Conservation (phyloP, 1,140 invertebrate genomes). For the Calycopis cecrops region DNA sequence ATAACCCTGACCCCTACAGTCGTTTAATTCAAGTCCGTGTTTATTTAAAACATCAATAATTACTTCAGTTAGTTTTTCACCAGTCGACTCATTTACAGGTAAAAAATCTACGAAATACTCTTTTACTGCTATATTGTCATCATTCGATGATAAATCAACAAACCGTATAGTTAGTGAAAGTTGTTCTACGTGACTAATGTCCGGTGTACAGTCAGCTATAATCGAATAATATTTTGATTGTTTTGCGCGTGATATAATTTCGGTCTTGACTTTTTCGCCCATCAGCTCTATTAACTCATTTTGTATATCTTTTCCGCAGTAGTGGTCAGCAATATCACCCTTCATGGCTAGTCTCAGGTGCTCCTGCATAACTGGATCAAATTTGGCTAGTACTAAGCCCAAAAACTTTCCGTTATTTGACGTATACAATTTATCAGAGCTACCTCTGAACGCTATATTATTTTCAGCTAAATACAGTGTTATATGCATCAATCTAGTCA, state of each 20-base stretch:
- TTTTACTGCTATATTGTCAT: conserved; percentile 31
- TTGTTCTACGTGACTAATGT: conserved; percentile 31
- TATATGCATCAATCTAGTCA: conserved; percentile 20
- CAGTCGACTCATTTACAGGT: conserved; percentile 31
- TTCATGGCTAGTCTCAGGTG: conserved; percentile 23
- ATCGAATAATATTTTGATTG: conserved; percentile 33
- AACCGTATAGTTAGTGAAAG: conserved; percentile 32
- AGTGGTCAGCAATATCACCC: conserved; percentile 30
- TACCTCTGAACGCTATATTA: conserved; percentile 29
- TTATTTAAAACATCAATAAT: conserved; percentile 34
- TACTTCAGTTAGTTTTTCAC: conserved; percentile 33
- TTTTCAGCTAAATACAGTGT: conserved; percentile 26
- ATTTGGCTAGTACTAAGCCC: conserved; percentile 31
- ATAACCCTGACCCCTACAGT: conserved; percentile 35
- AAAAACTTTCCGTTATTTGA: conserved; percentile 29
- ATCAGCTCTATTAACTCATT: conserved; percentile 33
- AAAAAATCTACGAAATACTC: conserved; percentile 34
- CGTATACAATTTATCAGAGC: conserved; percentile 24
- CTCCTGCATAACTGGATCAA: conserved; percentile 24
- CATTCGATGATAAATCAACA: conserved; percentile 28
- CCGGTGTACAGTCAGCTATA: conserved; percentile 30
- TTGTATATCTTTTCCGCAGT: conserved; percentile 34
- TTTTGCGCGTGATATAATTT: conserved; percentile 29
- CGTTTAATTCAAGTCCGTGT: conserved; percentile 25
- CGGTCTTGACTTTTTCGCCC: conserved; percentile 30